Conservation (phyloP, 2,888 invertebrate species). For the Nezara viridula region DNA sequence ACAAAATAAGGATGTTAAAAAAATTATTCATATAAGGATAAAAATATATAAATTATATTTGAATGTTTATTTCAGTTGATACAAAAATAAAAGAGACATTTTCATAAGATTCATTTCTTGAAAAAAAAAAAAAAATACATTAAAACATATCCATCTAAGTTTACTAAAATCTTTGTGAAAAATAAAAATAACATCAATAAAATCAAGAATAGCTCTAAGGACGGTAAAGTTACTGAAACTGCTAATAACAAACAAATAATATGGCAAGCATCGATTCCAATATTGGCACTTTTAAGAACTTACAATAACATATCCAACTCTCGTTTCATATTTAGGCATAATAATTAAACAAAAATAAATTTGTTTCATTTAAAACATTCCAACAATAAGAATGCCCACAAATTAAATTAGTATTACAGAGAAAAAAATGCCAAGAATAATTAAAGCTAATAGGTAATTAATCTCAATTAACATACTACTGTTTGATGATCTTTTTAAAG, state of each 20-base stretch:
- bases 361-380: background rate
- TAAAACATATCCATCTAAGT: background rate
- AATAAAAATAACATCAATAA: constrained; percentile 22
- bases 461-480: background rate
- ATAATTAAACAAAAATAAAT: background rate
- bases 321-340: background rate
- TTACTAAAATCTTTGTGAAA: background rate
- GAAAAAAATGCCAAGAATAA: constrained; percentile 16
- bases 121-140: background rate
- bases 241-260: background rate
- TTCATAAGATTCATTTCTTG: background rate
- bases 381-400: background rate
- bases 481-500: background rate
- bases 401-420: background rate
- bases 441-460: constrained; percentile 46
- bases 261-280: constrained; percentile 46
- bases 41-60: constrained; percentile 9
- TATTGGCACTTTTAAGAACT: constrained; percentile 29
- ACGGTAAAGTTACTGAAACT: constrained; percentile 20
- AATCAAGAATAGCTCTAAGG: background rate
- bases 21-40: too few relatives aligned
- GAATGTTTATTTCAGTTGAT: constrained; percentile 17
- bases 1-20: too few relatives aligned
- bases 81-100: constrained; percentile 37
- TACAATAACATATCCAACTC: background rate